Conservation (phyloP, 2,888 invertebrate species). For the Phengaris arion region DNA sequence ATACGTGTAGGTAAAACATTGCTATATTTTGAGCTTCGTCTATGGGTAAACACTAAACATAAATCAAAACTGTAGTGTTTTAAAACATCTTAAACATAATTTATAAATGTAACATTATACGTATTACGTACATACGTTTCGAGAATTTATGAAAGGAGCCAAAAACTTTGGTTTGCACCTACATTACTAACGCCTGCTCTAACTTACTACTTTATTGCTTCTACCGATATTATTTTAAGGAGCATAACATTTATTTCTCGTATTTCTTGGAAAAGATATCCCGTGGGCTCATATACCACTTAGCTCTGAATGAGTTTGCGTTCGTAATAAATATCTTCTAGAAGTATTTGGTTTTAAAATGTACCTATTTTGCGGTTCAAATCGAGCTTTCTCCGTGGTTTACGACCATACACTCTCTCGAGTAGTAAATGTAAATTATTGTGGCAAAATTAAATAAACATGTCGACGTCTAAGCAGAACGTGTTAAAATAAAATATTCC, state of each 20-base stretch:
- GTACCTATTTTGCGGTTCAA: slow-evolving; percentile 3
- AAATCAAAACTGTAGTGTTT: background rate
- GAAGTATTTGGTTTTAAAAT: slow-evolving; percentile 8
- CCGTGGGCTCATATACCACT: slow-evolving; percentile 67
- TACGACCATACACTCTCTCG: background rate
- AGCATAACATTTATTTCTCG: slow-evolving; percentile 71
- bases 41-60: background rate
- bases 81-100: slow-evolving; percentile 1
- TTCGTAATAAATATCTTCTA: slow-evolving; percentile 23
- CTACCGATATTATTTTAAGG: slow-evolving; percentile 75
- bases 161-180: slow-evolving; percentile 65
- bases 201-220: slow-evolving; percentile 76
- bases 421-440: slow-evolving; percentile 12
- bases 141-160: slow-evolving; percentile 43
- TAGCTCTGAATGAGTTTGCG: slow-evolving; percentile 47
- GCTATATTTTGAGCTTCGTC: background rate
- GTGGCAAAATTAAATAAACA: slow-evolving; percentile 12
- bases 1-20: too few species aligned
- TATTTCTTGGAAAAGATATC: slow-evolving; percentile 66
- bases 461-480: slow-evolving; percentile 2
- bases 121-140: slow-evolving; percentile 27
- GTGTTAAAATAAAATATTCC: slow-evolving; percentile 20
- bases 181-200: slow-evolving; percentile 68
- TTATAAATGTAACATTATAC: slow-evolving; percentile 1
- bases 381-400: background rate